phyloP scores from a whole-genome alignment of 1,140 invertebrate species.

The Pectinophora gossypiella region DNA sequence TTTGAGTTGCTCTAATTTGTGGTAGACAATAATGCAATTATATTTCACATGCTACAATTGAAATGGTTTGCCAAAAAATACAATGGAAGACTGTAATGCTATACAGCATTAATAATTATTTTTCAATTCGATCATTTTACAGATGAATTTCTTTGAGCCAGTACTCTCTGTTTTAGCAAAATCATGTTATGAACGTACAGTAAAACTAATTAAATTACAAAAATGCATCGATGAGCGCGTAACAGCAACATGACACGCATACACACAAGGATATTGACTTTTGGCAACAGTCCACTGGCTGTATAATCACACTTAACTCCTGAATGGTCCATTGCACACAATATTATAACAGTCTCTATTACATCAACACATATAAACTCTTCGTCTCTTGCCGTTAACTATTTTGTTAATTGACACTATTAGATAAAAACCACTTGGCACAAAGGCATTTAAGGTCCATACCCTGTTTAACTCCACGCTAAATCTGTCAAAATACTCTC shows the following conservation, averaged over 20 bases:
- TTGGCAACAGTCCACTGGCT: constrained; percentile 44
- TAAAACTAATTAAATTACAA: constrained; percentile 63
- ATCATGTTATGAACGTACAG: constrained; percentile 30
- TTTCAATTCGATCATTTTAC: neutral
- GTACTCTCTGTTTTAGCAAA: constrained; percentile 49
- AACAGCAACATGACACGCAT: constrained; percentile 7
- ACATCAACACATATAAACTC: constrained; percentile 67
- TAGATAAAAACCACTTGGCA: constrained; percentile 72
- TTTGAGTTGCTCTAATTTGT: constrained; percentile 23
- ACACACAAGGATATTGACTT: constrained; percentile 30
- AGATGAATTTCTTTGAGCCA: constrained; percentile 20
- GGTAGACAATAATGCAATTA: constrained; percentile 33
- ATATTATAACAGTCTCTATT: constrained; percentile 60
- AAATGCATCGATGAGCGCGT: constrained; percentile 59
- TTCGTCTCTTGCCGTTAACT: constrained; percentile 64
- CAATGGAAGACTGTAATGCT: constrained; percentile 62
- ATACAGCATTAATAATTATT: constrained; percentile 1
- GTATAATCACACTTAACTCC: constrained; percentile 32
- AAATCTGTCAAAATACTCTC: constrained; percentile 66
- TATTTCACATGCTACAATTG: constrained; percentile 60
- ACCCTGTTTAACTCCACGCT: constrained; percentile 64
- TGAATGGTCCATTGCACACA: constrained; percentile 63
- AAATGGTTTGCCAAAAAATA: constrained; percentile 61
- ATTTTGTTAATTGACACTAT: constrained; percentile 71
- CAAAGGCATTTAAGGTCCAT: constrained; percentile 72